Evolutionary conservation across 2,113 vertebrate genomes (phyloP).

Genomic region (Phalacrocorax aristotelis): DNA sequence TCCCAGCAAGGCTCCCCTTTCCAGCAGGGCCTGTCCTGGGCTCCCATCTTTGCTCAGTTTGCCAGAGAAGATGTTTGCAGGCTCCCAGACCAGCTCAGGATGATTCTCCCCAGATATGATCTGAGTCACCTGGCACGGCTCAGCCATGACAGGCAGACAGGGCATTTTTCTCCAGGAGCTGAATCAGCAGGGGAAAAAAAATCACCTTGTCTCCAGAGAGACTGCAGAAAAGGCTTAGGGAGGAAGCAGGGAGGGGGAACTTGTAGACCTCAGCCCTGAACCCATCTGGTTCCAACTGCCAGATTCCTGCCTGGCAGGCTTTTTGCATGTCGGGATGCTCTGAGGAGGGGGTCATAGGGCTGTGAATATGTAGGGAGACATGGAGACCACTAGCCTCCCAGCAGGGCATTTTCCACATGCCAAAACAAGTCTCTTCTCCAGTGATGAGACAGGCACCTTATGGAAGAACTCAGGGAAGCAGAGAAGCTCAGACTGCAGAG

Average conservation of each 20-base stretch:
- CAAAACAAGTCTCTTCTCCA: not conserved
- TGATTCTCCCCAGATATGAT: not conserved
- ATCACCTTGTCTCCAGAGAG: not conserved
- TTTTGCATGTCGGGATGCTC: not conserved
- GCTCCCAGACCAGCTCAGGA: not conserved
- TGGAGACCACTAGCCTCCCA: not conserved
- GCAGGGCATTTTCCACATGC: not conserved
- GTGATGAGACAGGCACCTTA: not conserved
- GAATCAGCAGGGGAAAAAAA: conserved; percentile 33
- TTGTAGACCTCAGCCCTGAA: not conserved
- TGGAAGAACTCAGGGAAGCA: not conserved
- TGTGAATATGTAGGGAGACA: not conserved
- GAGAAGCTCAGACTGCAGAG: not conserved
- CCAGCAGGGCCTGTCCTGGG: not conserved
- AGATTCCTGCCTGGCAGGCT: rapidly evolving
- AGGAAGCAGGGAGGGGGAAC: not conserved
- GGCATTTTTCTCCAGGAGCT: conserved; percentile 31
- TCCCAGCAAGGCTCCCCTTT: not conserved
- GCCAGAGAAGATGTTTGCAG: not conserved
- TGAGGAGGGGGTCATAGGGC: too few relatives aligned
- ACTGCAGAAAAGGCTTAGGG: not conserved
- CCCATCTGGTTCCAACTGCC: not conserved
- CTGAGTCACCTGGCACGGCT: conserved; percentile 39
- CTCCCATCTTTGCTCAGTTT: not conserved
- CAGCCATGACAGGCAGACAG: not conserved